A percentile compares a stretch with the other conserved stretches of the same genome.
Conservation (phyloP, 2,888 invertebrate genomes). For the Callinectes sapidus region DNA sequence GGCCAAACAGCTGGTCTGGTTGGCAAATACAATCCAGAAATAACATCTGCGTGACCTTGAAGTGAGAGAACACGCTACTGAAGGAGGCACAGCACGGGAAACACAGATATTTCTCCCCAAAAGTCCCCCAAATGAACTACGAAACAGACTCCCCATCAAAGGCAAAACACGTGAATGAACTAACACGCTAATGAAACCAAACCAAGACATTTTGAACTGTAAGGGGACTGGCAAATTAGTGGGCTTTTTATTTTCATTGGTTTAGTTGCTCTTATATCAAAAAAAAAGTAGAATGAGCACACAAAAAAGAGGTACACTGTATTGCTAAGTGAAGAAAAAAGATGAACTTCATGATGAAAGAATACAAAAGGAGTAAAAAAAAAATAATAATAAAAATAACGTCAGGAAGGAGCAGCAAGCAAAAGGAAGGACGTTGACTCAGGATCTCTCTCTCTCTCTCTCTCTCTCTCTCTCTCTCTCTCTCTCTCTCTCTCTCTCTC, state of each 20-base stretch:
- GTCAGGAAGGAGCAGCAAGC: background rate
- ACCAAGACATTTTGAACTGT: background rate
- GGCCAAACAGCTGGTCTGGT: conserved; percentile 7
- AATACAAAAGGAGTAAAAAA: background rate
- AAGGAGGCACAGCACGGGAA: background rate
- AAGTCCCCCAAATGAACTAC: background rate
- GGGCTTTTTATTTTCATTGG: too few relatives aligned
- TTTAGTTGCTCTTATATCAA: too few relatives aligned
- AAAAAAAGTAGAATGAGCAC: background rate
- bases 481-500: background rate
- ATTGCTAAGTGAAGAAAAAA: background rate
- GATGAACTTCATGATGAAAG: background rate
- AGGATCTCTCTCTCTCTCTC: background rate
- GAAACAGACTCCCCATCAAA: background rate
- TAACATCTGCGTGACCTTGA: conserved; percentile 5
- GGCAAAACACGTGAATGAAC: background rate
- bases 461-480: background rate
- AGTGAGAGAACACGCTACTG: background rate
- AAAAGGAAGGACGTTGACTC: background rate
- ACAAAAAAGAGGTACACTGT: background rate
- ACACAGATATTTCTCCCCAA: too few relatives aligned
- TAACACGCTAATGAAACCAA: background rate
- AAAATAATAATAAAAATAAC: too few relatives aligned
- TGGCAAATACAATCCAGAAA: background rate
- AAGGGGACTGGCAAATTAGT: too few relatives aligned